Evolutionary conservation across 2,797 vertebrate species (phyloP).

Genomic region (Lepidocolaptes lacrymiger): DNA sequence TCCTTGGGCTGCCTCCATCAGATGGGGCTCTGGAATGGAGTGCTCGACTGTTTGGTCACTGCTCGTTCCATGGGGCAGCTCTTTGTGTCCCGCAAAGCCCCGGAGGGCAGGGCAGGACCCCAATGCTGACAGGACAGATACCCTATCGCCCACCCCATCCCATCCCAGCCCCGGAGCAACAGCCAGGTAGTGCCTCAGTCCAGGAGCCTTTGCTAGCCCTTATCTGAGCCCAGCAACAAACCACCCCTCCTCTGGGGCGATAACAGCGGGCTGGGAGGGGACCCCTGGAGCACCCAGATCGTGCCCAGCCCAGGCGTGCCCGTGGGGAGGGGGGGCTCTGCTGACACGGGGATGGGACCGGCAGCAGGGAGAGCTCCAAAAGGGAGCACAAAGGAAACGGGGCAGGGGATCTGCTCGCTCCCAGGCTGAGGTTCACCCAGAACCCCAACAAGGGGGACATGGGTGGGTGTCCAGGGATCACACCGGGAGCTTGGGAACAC

Average conservation of each 20-base stretch:
- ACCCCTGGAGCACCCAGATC: neutral
- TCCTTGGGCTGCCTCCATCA: neutral
- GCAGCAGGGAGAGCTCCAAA: neutral
- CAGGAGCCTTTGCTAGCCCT: accelerated
- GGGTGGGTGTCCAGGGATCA: too few species aligned
- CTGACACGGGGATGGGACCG: accelerated
- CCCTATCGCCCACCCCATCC: accelerated
- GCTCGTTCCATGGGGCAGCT: neutral
- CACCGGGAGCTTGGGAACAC: neutral
- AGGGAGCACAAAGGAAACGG: neutral
- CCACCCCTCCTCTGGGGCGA: neutral
- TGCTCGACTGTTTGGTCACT: accelerated
- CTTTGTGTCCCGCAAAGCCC: neutral
- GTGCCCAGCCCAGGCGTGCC: neutral
- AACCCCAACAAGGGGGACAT: neutral
- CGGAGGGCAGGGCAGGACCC: accelerated
- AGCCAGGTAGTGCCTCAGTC: neutral
- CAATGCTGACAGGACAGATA: neutral
- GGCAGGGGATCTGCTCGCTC: accelerated
- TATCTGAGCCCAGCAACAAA: neutral
- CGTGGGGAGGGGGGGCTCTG: neutral
- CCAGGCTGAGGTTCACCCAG: neutral
- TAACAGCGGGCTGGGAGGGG: neutral
- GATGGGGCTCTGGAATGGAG: neutral
- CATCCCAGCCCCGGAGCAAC: neutral